These are phyloP conservation scores for Tetrax tetrax DNA, from an alignment of 2,113 vertebrate species.

Conservation along the genomic window DNA sequence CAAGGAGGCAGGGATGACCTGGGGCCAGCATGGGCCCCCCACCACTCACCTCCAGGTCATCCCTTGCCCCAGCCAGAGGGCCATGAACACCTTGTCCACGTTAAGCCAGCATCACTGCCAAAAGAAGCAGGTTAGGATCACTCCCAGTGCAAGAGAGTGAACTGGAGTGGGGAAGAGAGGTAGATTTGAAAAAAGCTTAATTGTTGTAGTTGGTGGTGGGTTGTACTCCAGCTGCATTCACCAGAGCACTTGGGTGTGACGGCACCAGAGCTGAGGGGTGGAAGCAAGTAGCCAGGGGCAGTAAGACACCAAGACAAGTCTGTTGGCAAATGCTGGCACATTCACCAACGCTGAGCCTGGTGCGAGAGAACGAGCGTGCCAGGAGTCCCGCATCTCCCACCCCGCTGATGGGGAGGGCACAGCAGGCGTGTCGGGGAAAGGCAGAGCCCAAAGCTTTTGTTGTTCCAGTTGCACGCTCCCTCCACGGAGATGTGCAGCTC, in stretches of 20 bases:
- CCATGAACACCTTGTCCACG: accelerated
- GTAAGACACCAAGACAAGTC: background rate
- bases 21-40: background rate
- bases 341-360: background rate
- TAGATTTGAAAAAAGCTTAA: background rate
- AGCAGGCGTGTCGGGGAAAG: accelerated
- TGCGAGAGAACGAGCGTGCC: background rate
- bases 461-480: background rate
- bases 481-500: background rate
- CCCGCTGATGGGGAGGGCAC: background rate
- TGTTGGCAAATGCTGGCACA: background rate
- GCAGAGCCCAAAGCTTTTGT: background rate
- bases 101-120: background rate
- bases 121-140: background rate
- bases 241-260: accelerated
- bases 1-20: background rate
- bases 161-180: background rate
- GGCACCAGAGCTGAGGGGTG: background rate
- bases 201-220: background rate
- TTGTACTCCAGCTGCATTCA: background rate
- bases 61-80: background rate
- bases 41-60: background rate
- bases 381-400: background rate
- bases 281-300: background rate
- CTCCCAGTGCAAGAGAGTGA: background rate